Base-by-base conservation (phyloP, 2,888 invertebrate species). In the Nesidiocoris tenuis region DNA sequence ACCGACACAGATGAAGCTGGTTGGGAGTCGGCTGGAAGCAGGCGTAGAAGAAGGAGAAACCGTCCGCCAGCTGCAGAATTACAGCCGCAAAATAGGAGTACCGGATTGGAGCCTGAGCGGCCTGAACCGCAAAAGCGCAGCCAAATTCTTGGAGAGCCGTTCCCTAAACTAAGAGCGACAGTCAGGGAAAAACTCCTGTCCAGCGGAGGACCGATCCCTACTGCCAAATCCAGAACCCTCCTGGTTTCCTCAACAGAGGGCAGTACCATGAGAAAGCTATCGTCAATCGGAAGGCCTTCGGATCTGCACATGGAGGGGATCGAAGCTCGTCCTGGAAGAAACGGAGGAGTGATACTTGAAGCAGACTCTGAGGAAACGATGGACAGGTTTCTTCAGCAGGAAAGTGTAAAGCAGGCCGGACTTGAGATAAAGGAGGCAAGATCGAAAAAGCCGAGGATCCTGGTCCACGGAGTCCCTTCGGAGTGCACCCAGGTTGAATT, bases 1-100 rank as follows among this genome's bases (percentile, higher is more conserved):
- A n/a, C n/a, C n/a, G n/a, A n/a, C n/a, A n/a, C n/a, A 23, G 67
- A 16, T 22, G 22, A 68, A 68, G 65, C 23, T 24, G 17, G 22
- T 24, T 18, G 25, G 0, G 64, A 25, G 2, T 25, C n/a, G 1
- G 63, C n/a, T 17, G 22, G 9, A 21, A n/a, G 17, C n/a, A 21
- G 16, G 24, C n/a, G n/a, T n/a, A 24, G 23, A 25, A 21, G 1
- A 25, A 23, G 64, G 66, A 19, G 17, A 55, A 9, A 12, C 1
- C n/a, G n/a, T n/a, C n/a, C n/a, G 16, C 16, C 1, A 19, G 55
- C 18, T n/a, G 39, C 5, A n/a, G 67, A 17, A 57, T 55, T 23
- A 19, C 25, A 16, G 17, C 12, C n/a, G 57, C 56, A 56, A 57
- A 25, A 56, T 21, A 23, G n/a, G n/a, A n/a, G 21, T 23, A 55